Evolutionary conservation across 2,797 vertebrate genomes (phyloP).

Genomic region (Nyctalus aviator): DNA sequence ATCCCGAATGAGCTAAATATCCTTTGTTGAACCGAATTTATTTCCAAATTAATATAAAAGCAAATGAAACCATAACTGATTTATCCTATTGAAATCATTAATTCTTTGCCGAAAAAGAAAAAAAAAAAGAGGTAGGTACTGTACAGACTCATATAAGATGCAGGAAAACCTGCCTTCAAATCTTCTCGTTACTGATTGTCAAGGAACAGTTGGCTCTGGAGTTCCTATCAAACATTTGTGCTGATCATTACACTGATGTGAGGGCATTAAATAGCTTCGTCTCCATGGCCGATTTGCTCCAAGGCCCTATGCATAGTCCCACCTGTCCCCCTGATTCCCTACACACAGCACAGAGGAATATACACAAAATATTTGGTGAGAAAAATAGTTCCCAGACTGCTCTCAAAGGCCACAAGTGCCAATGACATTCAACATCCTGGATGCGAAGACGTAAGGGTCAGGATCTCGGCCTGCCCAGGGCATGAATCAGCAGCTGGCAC

Average conservation of each 20-base stretch:
- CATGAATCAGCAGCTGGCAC: not conserved
- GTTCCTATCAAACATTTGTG: not conserved
- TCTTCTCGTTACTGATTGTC: not conserved
- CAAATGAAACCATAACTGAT: slow-evolving; percentile 31
- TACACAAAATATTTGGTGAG: not conserved
- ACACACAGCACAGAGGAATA: not conserved
- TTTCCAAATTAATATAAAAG: slow-evolving; percentile 52
- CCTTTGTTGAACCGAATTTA: not conserved
- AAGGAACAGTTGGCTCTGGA: not conserved
- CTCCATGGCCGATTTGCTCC: not conserved
- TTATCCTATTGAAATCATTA: not conserved
- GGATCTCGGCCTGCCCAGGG: fast-evolving
- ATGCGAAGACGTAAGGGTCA: no score
- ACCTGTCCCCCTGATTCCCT: not conserved
- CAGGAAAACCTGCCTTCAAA: slow-evolving; percentile 46
- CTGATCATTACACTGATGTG: not conserved
- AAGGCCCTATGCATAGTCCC: not conserved
- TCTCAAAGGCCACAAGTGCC: not conserved
- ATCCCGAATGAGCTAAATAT: not conserved
- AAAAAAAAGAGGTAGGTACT: not conserved
- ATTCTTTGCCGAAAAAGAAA: not conserved
- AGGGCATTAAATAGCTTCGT: not conserved
- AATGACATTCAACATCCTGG: not conserved
- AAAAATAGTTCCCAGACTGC: not conserved
- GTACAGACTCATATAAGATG: not conserved